Evolutionary conservation across 2,888 invertebrate genomes (phyloP), one percentile per base, ranked within the genome.

Genomic region (Watsonalla binaria): DNA sequence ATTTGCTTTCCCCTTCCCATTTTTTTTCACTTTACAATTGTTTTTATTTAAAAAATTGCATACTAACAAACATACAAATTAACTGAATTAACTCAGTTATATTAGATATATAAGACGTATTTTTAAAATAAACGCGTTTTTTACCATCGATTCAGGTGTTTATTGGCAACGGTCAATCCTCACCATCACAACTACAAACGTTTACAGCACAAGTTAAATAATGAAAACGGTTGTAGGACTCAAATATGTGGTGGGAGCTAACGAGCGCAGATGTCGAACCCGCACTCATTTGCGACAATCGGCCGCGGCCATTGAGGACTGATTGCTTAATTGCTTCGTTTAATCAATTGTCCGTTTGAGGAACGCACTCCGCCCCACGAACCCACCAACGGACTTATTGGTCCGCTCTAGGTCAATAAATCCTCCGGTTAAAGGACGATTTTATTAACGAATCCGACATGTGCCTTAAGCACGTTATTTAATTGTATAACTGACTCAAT

Each of bases 311-410:
- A 80, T 84, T 84, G 84, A 82, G 71, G 83, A 76, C 84, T 89
- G 88, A 90, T 90, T 90, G 86, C 75, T 88, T 90, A 90, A 90
- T 90, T 90, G 90, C 83, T 88, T 85, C 86, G 89, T 90, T 90
- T 90, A 89, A 90, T 89, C 90, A 90, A 90, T 90, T 90, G 89
- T 82, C 82, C 86, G 86, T 78, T 79, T 80, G 82, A 85, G 87
- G 82, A 81, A 82, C 80, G 78, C 76, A 72, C 72, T 80, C 73
- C 69, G 73, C 70, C 74, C 67, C 69, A 63, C 66, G 70, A 72
- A 78, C 76, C 76, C 79, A 67, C 76, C 78, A 67, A 72, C 74
- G 69, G 76, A 70, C 68, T 83, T 80, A 79, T 78, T 77, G 78
- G 72, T 76, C 77, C 75, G 68, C 71, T 73, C 61, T 70, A 79